Conservation (phyloP, 2,888 invertebrate genomes). For the Folsomia manolachei region DNA sequence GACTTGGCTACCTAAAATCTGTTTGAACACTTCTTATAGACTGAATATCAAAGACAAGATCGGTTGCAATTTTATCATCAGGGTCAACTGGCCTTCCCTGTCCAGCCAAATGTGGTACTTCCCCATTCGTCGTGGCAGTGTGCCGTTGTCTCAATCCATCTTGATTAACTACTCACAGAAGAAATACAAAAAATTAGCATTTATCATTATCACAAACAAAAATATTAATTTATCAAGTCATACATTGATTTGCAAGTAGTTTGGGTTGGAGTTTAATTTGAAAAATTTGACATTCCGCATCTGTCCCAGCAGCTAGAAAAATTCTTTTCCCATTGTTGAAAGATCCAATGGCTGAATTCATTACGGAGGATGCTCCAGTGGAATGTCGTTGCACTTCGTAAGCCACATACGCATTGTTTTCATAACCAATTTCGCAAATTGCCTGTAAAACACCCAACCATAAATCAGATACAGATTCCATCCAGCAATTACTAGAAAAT, state of each 20-base stretch:
- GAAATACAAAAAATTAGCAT: not conserved
- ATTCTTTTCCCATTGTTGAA: constrained; percentile 65
- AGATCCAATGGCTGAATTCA: constrained; percentile 79
- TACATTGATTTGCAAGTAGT: not conserved
- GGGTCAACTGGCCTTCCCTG: not conserved
- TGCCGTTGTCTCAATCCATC: constrained; percentile 27
- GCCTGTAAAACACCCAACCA: constrained; percentile 62
- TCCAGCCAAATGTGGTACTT: constrained; percentile 9
- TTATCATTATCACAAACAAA: not conserved
- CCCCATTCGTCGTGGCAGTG: constrained; percentile 28
- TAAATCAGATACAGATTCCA: not conserved
- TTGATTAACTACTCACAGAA: constrained; percentile 6
- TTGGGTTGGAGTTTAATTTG: constrained; percentile 49
- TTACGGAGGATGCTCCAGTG: constrained; percentile 83
- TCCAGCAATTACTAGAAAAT: not conserved
- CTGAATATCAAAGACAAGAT: constrained; percentile 59
- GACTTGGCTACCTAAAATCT: constrained; percentile 65
- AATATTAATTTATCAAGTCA: not conserved
- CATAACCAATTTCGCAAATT: constrained; percentile 85
- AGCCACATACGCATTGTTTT: constrained; percentile 77
- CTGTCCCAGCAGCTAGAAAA: constrained; percentile 84
- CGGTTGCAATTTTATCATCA: constrained; percentile 29
- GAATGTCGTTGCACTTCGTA: constrained; percentile 86
- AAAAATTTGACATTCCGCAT: constrained; percentile 85
- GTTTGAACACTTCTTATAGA: constrained; percentile 79